Percentiles rank a stretch among this genome's conserved stretches.
Conservation (phyloP, 2,113 vertebrate species). For the Oncorhynchus mykiss region DNA sequence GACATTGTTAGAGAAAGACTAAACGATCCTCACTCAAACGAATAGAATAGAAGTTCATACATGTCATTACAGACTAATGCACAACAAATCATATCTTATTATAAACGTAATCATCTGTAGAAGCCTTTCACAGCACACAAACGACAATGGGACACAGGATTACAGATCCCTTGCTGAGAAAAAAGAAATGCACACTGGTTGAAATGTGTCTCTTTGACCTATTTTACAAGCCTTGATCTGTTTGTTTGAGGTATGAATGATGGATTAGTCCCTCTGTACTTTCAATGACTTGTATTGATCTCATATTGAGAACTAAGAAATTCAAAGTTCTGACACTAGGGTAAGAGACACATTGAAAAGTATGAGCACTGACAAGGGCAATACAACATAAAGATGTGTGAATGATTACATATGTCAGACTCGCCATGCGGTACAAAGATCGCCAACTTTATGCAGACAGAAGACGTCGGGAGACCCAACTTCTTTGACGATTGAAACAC, state of each 20-base stretch:
- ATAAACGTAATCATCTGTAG: not conserved
- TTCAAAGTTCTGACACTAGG: not conserved
- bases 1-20: not conserved
- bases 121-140: not conserved
- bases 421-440: not conserved
- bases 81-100: not conserved
- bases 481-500: constrained; percentile 10
- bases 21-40: not conserved
- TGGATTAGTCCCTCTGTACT: not conserved
- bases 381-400: not conserved
- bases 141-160: too few relatives aligned
- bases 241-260: not conserved
- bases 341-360: not conserved
- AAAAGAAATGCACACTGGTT: not conserved
- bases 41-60: not conserved
- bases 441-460: not conserved
- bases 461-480: not conserved
- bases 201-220: not conserved
- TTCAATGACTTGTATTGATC: not conserved
- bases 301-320: not conserved
- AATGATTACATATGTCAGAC: not conserved
- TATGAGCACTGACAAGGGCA: not conserved
- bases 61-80: not conserved
- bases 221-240: not conserved
- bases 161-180: not conserved